Conservation (phyloP, 1,140 invertebrate species). For the Drosophila sucinea region DNA sequence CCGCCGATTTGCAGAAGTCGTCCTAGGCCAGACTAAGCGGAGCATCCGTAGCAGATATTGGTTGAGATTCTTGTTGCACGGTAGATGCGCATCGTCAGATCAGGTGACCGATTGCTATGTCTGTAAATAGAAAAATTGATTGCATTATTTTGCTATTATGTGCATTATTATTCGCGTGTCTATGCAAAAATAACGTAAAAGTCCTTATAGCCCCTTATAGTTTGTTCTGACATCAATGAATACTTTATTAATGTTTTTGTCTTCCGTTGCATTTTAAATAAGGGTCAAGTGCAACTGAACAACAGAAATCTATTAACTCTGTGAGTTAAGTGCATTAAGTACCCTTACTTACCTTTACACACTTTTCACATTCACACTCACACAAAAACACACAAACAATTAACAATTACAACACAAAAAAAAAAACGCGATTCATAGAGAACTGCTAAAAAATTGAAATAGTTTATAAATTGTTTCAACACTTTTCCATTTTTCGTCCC, state of each 20-base stretch:
- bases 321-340: constrained; percentile 3
- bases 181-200: too few species aligned
- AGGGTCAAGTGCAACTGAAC: constrained; percentile 1
- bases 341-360: constrained; percentile 1
- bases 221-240: neutral
- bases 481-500: constrained; percentile 1
- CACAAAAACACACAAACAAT: neutral
- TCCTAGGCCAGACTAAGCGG: too few species aligned
- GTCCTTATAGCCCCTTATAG: too few species aligned
- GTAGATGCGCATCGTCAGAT: too few species aligned
- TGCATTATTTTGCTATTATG: too few species aligned
- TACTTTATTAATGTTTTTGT: neutral
- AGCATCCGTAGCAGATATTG: too few species aligned
- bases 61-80: too few species aligned
- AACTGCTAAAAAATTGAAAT: constrained; percentile 35
- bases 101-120: too few species aligned
- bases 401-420: constrained; percentile 2
- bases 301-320: neutral
- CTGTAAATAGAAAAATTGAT: too few species aligned
- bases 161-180: too few species aligned
- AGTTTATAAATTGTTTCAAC: constrained; percentile 43
- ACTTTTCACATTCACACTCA: neutral
- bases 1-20: too few species aligned
- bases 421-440: neutral
- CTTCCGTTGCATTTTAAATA: neutral